Evolutionary conservation across 2,888 invertebrate species (phyloP), one percentile per base, ranked within the genome.

Genomic region (Coelopa pilipes): DNA sequence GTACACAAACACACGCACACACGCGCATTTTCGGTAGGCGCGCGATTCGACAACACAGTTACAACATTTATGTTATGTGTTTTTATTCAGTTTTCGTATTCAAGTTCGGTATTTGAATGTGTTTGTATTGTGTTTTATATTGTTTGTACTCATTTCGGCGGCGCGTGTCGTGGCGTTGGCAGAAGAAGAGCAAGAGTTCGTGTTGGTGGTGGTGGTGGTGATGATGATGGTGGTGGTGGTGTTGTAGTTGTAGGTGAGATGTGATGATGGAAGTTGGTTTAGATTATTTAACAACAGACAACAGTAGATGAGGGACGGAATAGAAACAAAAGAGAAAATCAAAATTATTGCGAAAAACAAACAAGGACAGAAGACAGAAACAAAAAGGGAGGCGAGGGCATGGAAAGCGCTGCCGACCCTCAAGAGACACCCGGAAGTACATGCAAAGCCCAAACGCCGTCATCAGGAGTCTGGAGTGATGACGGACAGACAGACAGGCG

Each of bases 151-250:
- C 34, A 34, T 34, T 4, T 34, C n/a, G 34, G 7, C 34, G 34
- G 7, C 34, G 34, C 34, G 34, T 34, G 34, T 34, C 34, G 34
- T 34, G 34, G 34, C 7, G 47, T 73, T 78, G 74, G 74, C 72
- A 70, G 73, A 68, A 65, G 74, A 67, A 71, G 34, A 34, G 7
- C 34, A 34, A 7, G 34, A 4, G 34, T 34, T 34, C 4, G 70
- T 21, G 50, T 66, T 72, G 53, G 69, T 65, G 46, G 59, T 62
- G 34, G 62, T 21, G 59, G 46, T 65, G 60, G 46, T 53, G 49
- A 53, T 65, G 45, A 69, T 78, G 67, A 50, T 75, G 73, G 76
- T 75, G 68, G 66, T 71, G 74, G 60, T 74, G 71, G 46, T 63
- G 68, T 50, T 72, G 73, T 73, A 68, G 74, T 74, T 70, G 65